phyloP scores from a whole-genome alignment of 2,113 vertebrate species.

The Pomatorhinus ruficollis region DNA sequence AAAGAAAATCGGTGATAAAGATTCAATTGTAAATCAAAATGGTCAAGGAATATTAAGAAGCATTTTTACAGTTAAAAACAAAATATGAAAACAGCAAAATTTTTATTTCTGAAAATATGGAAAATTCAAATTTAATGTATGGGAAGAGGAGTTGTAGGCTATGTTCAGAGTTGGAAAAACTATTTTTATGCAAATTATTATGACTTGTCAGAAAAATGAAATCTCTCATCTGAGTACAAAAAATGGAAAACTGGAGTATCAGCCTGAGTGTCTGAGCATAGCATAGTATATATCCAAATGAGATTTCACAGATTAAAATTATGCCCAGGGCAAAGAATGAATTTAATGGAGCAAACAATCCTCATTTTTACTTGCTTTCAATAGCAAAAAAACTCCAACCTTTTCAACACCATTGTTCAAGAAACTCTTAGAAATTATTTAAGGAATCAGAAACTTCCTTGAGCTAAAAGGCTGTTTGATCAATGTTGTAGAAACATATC shows the following conservation, averaged over 20 bases:
- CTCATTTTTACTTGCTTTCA: not conserved
- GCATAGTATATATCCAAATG: not conserved
- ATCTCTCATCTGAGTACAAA: not conserved
- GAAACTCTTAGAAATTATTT: not conserved
- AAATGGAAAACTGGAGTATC: not conserved
- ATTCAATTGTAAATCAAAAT: not conserved
- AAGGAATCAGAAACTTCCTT: not conserved
- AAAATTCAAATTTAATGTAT: not conserved
- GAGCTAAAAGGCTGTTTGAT: not conserved
- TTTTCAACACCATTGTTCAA: not conserved
- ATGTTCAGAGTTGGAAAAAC: not conserved
- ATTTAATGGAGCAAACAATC: not conserved
- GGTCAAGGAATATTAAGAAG: not conserved
- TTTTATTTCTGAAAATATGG: not conserved
- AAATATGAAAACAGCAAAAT: not conserved
- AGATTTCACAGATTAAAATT: not conserved
- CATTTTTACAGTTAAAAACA: not conserved
- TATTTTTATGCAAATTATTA: not conserved
- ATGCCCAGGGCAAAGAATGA: not conserved
- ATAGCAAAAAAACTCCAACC: not conserved
- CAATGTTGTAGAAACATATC: not conserved
- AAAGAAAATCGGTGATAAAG: not conserved
- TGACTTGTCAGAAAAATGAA: not conserved
- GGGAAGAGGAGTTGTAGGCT: not conserved
- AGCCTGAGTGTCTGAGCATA: not conserved